phyloP scores from a whole-genome alignment of 1,140 invertebrate species.

The Drosophila sproati region DNA sequence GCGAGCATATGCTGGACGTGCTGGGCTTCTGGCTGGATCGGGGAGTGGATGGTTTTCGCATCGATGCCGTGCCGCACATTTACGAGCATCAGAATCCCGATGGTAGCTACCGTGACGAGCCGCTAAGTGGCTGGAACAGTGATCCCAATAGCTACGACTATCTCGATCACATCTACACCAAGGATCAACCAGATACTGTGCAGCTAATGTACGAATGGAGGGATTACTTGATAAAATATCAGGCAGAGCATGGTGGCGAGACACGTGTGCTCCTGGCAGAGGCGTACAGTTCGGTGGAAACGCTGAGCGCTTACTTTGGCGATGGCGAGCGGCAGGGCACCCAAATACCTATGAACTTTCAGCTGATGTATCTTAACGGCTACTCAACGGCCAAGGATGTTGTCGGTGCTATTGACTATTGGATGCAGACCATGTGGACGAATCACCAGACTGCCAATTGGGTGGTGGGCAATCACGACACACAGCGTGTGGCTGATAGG shows the following conservation, averaged over 20 bases:
- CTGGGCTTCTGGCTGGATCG: conserved; percentile 90
- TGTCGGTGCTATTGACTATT: conserved; percentile 82
- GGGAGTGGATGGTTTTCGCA: conserved; percentile 91
- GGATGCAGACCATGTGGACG: conserved; percentile 85
- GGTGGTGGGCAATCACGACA: conserved; percentile 88
- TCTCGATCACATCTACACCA: conserved; percentile 86
- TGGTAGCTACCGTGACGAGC: conserved; percentile 86
- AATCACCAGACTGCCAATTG: conserved; percentile 85
- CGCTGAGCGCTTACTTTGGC: conserved; percentile 86
- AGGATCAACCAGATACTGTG: conserved; percentile 85
- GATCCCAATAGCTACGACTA: conserved; percentile 85
- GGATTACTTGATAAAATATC: conserved; percentile 85
- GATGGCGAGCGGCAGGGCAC: conserved; percentile 85
- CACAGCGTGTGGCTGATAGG: conserved; percentile 86
- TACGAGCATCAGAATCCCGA: conserved; percentile 87
- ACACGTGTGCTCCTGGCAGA: conserved; percentile 90
- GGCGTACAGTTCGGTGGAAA: conserved; percentile 85
- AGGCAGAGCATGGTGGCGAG: conserved; percentile 66
- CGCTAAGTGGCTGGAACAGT: conserved; percentile 62
- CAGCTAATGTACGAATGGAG: conserved; percentile 86
- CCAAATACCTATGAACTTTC: conserved; percentile 88
- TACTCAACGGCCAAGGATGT: conserved; percentile 84
- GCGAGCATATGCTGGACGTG: conserved; percentile 88
- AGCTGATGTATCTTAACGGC: conserved; percentile 81
- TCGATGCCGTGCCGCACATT: conserved; percentile 88